Evolutionary conservation across 1,140 invertebrate species (phyloP).

Genomic region (Solenopsis fugax): DNA sequence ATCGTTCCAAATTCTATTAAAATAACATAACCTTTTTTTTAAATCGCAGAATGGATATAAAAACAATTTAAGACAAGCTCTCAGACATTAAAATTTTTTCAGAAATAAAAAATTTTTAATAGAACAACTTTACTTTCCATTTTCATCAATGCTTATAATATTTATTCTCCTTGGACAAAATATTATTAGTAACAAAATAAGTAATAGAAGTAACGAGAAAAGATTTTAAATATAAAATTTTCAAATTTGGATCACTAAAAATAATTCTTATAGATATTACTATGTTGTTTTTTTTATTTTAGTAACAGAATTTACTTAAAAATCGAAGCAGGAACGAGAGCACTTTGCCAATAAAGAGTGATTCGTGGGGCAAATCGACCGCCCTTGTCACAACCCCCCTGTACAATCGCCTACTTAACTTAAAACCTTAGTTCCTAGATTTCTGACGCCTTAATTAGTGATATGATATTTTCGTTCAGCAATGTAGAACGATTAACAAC

Average conservation of each 20-base stretch:
- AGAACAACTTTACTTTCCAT: neutral
- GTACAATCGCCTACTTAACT: slow-evolving; percentile 75
- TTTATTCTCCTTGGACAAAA: neutral
- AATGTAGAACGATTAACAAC: slow-evolving; percentile 76
- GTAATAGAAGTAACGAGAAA: neutral
- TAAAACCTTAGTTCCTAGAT: slow-evolving; percentile 80
- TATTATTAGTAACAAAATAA: neutral
- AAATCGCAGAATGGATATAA: neutral
- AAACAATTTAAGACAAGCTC: neutral
- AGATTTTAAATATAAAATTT: neutral
- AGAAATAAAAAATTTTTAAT: neutral
- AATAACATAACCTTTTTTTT: neutral
- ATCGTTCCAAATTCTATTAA: slow-evolving; percentile 1
- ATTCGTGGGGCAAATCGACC: neutral
- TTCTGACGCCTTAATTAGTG: slow-evolving; percentile 80
- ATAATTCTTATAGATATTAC: neutral
- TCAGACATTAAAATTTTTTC: neutral
- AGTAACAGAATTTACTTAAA: slow-evolving; percentile 22
- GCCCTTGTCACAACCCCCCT: slow-evolving; percentile 39
- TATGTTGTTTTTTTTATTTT: neutral
- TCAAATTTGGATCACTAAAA: neutral
- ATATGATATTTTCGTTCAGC: slow-evolving; percentile 87
- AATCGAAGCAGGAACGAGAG: neutral
- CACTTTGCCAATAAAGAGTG: slow-evolving; percentile 62
- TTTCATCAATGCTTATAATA: neutral